Evolutionary conservation across 2,113 vertebrate genomes (phyloP), one percentile per base, ranked within the genome.

Genomic region (Ochotona princeps): DNA sequence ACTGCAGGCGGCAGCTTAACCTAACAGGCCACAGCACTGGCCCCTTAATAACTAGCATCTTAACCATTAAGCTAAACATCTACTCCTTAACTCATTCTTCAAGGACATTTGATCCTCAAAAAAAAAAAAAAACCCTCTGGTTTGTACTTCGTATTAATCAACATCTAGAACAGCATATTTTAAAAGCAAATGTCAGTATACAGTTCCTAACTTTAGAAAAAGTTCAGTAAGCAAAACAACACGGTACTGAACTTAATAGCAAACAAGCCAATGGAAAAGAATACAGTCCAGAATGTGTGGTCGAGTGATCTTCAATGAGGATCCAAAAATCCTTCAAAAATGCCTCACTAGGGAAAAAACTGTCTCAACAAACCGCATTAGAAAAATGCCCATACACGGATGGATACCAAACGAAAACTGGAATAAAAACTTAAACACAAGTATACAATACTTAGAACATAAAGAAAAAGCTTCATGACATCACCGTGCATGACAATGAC

Each of bases 141-240:
- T 76, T 76, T 18, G 30, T 23, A 92, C 23, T 67, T 89, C 81
- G 73, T 69, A 75, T 87, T 74, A 72, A 30, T 91, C 76, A 86
- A 70, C 49, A 80, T n/a, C 44, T 49, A 47, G 15, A 88, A 76
- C 10, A 79, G 57, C 12, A 3, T 25, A 87, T 89, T 26, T 79
- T 76, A 67, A 74, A 91, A 91, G 6, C 54, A 82, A 94, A 9
- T 93, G 47, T 1, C 75, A 75, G 3, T 87, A 57, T 79, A 67
- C 3, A 73, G 47, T 35, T 92, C n/a, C 76, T 73, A n/a, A 73
- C 76, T 88, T 67, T 74, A 92, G 87, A 75, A 85, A 89, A 94
- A 14, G 10, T 47, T 83, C 70, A 32, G 13, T 32, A 87, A 90
- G 60, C 30, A 83, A 86, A 87, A 87, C 26, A 72, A 25, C 5